A percentile compares a stretch with the other conserved stretches of the same genome.
Evolutionary conservation across 2,888 invertebrate species (phyloP).

Genomic region (Minunthozetes semirufus): DNA sequence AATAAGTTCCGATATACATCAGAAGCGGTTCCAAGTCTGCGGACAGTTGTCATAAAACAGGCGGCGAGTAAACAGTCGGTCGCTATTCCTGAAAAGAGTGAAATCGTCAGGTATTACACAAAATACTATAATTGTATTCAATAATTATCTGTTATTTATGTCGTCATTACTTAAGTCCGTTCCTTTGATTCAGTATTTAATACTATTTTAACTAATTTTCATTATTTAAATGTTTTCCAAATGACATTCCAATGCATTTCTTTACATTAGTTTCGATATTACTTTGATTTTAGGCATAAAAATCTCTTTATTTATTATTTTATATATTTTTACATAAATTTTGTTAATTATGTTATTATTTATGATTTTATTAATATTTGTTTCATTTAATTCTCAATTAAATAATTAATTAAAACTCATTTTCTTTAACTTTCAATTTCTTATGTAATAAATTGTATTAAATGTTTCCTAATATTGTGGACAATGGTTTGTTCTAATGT

Average conservation of each 20-base stretch:
- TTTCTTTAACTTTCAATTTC: too few relatives aligned
- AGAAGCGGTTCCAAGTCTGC: slow-evolving; percentile 31
- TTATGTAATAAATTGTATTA: too few relatives aligned
- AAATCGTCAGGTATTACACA: slow-evolving; percentile 13
- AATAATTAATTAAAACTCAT: too few relatives aligned
- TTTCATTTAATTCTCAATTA: too few relatives aligned
- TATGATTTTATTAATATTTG: too few relatives aligned
- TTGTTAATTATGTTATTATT: too few relatives aligned
- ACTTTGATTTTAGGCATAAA: too few relatives aligned
- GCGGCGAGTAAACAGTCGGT: slow-evolving; percentile 36
- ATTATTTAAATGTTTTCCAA: slow-evolving; percentile 3
- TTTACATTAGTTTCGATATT: too few relatives aligned
- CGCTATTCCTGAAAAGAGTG: slow-evolving; percentile 17
- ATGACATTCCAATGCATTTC: not conserved
- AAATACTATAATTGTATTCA: slow-evolving; percentile 1
- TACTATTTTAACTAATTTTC: not conserved
- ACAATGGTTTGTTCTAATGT: too few relatives aligned
- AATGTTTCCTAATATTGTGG: too few relatives aligned
- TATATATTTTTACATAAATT: too few relatives aligned
- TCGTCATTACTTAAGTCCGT: not conserved
- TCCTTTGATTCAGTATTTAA: not conserved
- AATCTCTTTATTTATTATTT: too few relatives aligned
- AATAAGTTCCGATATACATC: slow-evolving; percentile 17
- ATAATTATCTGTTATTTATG: not conserved
- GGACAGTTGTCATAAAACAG: slow-evolving; percentile 38